Evolutionary conservation across 1,140 invertebrate species (phyloP), one percentile per base, ranked within the genome.

Genomic region (Ceratina japonica): DNA sequence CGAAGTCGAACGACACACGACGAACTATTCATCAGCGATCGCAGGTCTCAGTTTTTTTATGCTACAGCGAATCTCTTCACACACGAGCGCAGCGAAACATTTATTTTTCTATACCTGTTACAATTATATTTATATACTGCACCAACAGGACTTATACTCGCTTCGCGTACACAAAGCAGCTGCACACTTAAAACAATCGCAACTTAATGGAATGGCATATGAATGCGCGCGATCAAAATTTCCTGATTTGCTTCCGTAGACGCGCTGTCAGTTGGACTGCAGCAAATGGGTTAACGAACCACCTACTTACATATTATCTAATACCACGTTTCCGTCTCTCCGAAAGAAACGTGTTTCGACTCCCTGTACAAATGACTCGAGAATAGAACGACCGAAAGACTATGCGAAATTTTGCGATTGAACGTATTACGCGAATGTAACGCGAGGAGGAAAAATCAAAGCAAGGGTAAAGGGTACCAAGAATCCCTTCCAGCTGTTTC

Each of bases 201-300:
- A 78, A 52, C 65, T 64, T 82, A 37, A 37, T 75, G 44, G 63
- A n/a, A 80, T 69, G 24, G 83, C 83, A 84, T 84, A 84, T 84
- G 83, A 82, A 84, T 84, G 83, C 82, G 44, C 37, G 24, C 61
- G 24, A 74, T 22, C 8, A 37, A 66, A 51, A 51, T 51, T 56
- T 13, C 27, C 65, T 27, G 8, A 12, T 13, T 31, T 44, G 37
- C 20, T 12, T 54, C 27, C 12, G 16, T 16, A 20, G 12, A 44
- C 10, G 27, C 66, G 3, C 16, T 54, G 44, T 20, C 51, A 24
- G 66, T 20, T 75, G n/a, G 7, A 22, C 37, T 44, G 37, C 71
- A 74, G 77, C 77, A 79, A 79, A 79, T 56, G 70, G 71, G 71
- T 74, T 22, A 78, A 79, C 52, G 75, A 56, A 78, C 75, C 56